Conservation (phyloP, 1,140 invertebrate genomes). For the Calosoma granatense region DNA sequence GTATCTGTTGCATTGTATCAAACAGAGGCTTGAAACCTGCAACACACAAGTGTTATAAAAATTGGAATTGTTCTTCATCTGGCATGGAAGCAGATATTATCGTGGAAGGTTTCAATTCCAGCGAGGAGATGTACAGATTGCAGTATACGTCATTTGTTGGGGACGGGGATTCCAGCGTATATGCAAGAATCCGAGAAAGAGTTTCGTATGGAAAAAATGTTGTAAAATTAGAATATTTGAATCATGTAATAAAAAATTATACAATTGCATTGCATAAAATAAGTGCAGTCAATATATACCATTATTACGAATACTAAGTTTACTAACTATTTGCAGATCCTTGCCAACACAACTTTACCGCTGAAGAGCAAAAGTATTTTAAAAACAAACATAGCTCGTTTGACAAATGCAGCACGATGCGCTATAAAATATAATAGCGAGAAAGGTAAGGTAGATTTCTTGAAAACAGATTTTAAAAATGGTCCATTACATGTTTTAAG, state of each 20-base stretch:
- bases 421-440: too few species aligned
- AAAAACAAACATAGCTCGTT: too few species aligned
- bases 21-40: background rate
- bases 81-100: conserved; percentile 30
- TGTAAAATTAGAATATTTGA: background rate
- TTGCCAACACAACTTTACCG: too few species aligned
- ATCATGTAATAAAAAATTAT: conserved; percentile 8
- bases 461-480: too few species aligned
- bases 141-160: conserved; percentile 22
- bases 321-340: too few species aligned
- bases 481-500: too few species aligned
- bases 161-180: conserved; percentile 24
- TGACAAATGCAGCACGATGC: too few species aligned
- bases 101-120: conserved; percentile 25
- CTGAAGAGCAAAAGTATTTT: too few species aligned
- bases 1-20: background rate
- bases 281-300: too few species aligned
- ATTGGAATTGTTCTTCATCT: conserved; percentile 21
- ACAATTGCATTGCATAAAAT: background rate
- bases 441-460: too few species aligned
- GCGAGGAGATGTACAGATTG: conserved; percentile 23
- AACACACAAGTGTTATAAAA: conserved; percentile 25
- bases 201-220: background rate
- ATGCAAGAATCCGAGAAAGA: background rate
- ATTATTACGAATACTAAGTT: too few species aligned